phyloP scores from a whole-genome alignment of 2,113 vertebrate species.

The Cygnus buccinator region DNA sequence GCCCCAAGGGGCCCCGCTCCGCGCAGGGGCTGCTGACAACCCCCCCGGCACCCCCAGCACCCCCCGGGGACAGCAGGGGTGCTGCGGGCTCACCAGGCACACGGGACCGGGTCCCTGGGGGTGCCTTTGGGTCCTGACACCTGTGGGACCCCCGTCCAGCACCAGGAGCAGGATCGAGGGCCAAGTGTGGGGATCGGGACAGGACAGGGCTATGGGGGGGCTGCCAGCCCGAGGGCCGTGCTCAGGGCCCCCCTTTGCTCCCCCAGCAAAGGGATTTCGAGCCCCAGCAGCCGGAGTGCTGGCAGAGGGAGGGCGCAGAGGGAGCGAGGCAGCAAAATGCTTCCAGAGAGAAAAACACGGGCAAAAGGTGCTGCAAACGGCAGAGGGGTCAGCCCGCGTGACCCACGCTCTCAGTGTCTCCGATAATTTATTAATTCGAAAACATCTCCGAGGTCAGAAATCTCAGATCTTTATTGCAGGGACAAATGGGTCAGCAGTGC shows the following conservation, averaged over 20 bases:
- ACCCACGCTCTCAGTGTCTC: not conserved
- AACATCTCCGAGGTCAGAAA: not conserved
- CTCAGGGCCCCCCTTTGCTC: not conserved
- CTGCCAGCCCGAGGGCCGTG: too few relatives aligned
- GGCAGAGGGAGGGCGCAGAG: not conserved
- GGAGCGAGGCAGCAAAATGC: not conserved
- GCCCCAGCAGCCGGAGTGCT: not conserved
- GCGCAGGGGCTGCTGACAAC: too few relatives aligned
- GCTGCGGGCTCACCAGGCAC: accelerated
- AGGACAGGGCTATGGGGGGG: too few relatives aligned
- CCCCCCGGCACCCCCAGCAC: not conserved
- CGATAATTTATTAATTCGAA: not conserved
- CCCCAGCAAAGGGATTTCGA: not conserved
- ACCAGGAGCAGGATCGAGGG: too few relatives aligned
- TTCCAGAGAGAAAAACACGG: not conserved
- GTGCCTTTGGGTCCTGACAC: not conserved
- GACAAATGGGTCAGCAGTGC: conserved; percentile 28
- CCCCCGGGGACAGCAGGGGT: not conserved
- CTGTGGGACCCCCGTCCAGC: not conserved
- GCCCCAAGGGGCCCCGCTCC: not conserved
- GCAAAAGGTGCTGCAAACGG: not conserved
- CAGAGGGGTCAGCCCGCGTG: not conserved
- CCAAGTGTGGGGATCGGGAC: not conserved
- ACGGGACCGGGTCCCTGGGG: accelerated
- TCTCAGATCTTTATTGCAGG: conserved; percentile 40